phyloP scores from a whole-genome alignment of 64 coral and sea anemone genomes.

The Actinia tenebrosa region DNA sequence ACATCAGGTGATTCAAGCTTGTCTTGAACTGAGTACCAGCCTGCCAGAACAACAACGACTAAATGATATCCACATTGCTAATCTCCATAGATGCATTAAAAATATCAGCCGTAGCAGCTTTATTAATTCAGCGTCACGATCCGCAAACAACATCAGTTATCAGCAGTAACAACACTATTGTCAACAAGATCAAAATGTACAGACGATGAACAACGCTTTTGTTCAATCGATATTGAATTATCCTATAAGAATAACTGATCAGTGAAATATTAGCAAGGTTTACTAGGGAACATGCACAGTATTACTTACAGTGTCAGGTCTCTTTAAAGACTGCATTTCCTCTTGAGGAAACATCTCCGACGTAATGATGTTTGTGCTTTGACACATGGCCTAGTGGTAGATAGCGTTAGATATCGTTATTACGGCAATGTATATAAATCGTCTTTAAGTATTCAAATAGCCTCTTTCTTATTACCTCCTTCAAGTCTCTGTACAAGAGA shows the following conservation, averaged over 20 bases:
- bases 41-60: constrained; percentile 24
- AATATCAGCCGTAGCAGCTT: too few species aligned
- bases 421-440: neutral
- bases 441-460: neutral
- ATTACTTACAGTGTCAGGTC: constrained; percentile 68
- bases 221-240: too few species aligned
- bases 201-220: too few species aligned
- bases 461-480: constrained; percentile 52
- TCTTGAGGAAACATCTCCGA: constrained; percentile 74
- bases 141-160: too few species aligned
- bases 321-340: constrained; percentile 55
- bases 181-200: too few species aligned
- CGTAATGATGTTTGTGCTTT: constrained; percentile 75
- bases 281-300: too few species aligned
- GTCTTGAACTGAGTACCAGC: constrained; percentile 96
- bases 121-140: too few species aligned
- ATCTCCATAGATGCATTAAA: too few species aligned
- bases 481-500: constrained; percentile 91
- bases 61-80: neutral
- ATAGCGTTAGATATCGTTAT: neutral
- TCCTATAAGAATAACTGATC: too few species aligned
- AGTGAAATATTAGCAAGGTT: too few species aligned
- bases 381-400: constrained; percentile 69
- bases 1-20: constrained; percentile 95
- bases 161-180: too few species aligned